These are phyloP conservation scores for Zaprionus davidi DNA, from an alignment of 1,140 invertebrate genomes.

Conservation along the genomic window DNA sequence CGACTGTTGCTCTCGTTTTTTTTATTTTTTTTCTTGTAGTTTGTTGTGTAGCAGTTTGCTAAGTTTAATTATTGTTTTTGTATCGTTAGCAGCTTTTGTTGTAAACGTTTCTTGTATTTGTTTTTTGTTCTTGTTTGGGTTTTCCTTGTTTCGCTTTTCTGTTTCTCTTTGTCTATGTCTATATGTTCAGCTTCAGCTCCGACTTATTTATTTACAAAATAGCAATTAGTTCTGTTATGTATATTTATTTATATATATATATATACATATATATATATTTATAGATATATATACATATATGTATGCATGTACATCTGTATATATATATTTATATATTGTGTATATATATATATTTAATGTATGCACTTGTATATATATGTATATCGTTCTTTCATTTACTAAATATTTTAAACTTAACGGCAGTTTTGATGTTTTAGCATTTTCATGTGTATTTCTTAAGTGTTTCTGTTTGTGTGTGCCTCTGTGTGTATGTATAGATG, in stretches of 20 bases:
- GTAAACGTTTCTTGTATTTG: slow-evolving; percentile 54
- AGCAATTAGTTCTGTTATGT: slow-evolving; percentile 72
- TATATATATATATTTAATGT: slow-evolving; percentile 39
- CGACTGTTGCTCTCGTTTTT: too few species aligned
- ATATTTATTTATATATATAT: slow-evolving; percentile 58
- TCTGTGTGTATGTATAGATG: slow-evolving; percentile 32
- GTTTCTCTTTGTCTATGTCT: slow-evolving; percentile 61
- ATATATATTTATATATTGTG: slow-evolving; percentile 55
- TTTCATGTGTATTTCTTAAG: slow-evolving; percentile 48
- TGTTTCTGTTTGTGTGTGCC: slow-evolving; percentile 51
- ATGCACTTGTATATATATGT: slow-evolving; percentile 49
- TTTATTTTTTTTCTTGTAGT: slow-evolving; percentile 14
- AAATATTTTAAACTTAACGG: slow-evolving; percentile 80
- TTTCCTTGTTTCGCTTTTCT: slow-evolving; percentile 41
- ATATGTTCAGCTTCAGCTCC: slow-evolving; percentile 74
- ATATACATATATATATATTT: slow-evolving; percentile 6
- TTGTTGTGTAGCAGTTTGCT: slow-evolving; percentile 67
- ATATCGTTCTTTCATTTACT: slow-evolving; percentile 68
- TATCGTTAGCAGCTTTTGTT: slow-evolving; percentile 79
- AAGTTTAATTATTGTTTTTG: slow-evolving; percentile 82
- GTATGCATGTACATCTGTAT: slow-evolving; percentile 25
- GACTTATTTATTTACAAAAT: slow-evolving; percentile 80
- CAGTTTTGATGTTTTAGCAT: slow-evolving; percentile 82
- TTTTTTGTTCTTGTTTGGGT: slow-evolving; percentile 47
- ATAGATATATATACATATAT: slow-evolving; percentile 20